These are phyloP conservation scores for Slavum lentiscoides DNA, from an alignment of 2,888 invertebrate genomes.

Conservation along the genomic window DNA sequence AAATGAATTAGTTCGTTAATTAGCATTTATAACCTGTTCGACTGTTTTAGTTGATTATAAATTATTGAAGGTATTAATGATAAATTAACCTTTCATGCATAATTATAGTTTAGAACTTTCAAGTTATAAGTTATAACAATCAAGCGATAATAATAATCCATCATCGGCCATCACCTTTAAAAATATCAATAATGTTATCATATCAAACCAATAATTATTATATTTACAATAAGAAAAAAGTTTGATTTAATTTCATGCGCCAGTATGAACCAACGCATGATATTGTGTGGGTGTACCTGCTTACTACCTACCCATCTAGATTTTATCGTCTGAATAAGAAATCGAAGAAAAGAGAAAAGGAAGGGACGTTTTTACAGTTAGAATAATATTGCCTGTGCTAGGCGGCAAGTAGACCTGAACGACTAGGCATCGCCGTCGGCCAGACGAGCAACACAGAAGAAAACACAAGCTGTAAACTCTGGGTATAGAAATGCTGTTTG, in stretches of 20 bases:
- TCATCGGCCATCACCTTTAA: not conserved
- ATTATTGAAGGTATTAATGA: not conserved
- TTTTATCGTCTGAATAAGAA: conserved; percentile 25
- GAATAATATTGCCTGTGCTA: conserved; percentile 15
- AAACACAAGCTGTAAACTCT: conserved; percentile 26
- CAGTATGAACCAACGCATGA: not conserved
- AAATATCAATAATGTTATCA: not conserved
- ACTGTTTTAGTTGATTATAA: not conserved
- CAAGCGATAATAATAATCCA: not conserved
- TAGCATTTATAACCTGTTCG: not conserved
- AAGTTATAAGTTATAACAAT: not conserved
- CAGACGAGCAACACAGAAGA: conserved; percentile 30
- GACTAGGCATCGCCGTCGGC: conserved; percentile 39
- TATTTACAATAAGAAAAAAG: not conserved
- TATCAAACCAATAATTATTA: not conserved
- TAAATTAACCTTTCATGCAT: not conserved
- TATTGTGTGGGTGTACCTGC: not conserved
- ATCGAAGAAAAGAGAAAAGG: conserved; percentile 13
- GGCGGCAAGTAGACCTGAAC: conserved; percentile 16
- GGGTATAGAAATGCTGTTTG: conserved; percentile 51
- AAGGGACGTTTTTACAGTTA: conserved; percentile 42
- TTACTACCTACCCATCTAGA: not conserved
- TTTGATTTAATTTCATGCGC: not conserved
- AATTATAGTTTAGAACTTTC: too few relatives aligned
- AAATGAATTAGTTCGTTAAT: too few relatives aligned